phyloP scores from a whole-genome alignment of 2,113 vertebrate genomes.

The Platysteira castanea region DNA sequence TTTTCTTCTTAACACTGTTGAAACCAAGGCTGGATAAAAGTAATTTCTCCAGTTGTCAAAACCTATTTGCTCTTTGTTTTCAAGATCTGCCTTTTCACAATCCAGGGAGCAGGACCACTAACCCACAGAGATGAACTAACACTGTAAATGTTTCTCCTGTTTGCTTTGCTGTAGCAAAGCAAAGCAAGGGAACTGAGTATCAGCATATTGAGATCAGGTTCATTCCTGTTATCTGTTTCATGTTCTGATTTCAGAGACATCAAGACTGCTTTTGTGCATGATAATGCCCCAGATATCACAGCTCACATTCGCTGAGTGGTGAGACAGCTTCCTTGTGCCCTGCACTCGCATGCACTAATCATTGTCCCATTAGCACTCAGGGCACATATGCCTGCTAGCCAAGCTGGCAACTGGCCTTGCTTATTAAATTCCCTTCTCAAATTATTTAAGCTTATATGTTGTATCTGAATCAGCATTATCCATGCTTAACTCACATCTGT shows the following conservation, averaged over 20 bases:
- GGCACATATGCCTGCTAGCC: neutral
- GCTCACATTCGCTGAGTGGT: neutral
- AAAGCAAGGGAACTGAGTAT: neutral
- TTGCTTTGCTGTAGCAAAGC: neutral
- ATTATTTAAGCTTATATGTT: neutral
- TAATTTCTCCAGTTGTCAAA: neutral
- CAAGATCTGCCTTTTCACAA: neutral
- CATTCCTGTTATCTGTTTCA: neutral
- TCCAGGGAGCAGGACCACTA: neutral
- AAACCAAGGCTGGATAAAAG: neutral
- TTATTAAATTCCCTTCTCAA: neutral
- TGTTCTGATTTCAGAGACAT: neutral
- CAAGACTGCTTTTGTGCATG: fast-evolving
- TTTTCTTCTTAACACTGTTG: neutral
- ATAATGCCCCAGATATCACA: neutral
- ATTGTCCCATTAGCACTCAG: neutral
- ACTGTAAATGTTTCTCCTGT: neutral
- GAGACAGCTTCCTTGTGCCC: neutral
- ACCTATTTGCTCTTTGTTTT: neutral
- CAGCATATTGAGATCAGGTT: neutral
- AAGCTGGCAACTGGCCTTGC: neutral
- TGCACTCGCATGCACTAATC: neutral
- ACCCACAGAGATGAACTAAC: neutral
- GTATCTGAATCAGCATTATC: neutral
- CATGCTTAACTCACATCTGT: neutral